Conservation (phyloP, 2,888 invertebrate genomes). For the Caenorhabditis doughertyi region DNA sequence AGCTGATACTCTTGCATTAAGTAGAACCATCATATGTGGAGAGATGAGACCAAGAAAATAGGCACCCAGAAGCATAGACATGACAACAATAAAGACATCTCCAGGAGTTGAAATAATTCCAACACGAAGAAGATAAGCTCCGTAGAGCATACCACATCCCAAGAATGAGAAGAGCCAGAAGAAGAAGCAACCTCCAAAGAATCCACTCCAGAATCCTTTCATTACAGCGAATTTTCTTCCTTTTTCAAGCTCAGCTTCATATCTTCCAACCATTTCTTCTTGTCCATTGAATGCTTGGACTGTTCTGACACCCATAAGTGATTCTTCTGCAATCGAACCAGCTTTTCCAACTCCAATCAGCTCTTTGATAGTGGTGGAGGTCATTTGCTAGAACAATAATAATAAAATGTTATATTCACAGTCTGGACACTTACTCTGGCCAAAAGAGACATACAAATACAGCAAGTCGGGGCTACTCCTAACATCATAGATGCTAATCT, state of each 20-base stretch:
- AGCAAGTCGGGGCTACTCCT: conserved; percentile 75
- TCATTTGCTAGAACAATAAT: conserved; percentile 71
- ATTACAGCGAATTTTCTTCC: conserved; percentile 74
- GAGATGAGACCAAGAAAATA: conserved; percentile 76
- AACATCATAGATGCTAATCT: conserved; percentile 76
- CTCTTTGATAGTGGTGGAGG: conserved; percentile 72
- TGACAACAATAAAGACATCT: conserved; percentile 79
- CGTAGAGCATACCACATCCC: conserved; percentile 75
- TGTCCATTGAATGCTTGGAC: conserved; percentile 80
- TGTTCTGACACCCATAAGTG: conserved; percentile 77
- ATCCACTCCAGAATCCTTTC: conserved; percentile 78
- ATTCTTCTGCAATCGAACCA: conserved; percentile 78
- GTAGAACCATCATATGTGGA: conserved; percentile 75
- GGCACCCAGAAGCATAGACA: conserved; percentile 77
- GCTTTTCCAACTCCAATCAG: conserved; percentile 75
- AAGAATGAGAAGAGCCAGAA: conserved; percentile 75
- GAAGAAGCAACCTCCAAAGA: conserved; percentile 79
- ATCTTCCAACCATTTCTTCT: conserved; percentile 75
- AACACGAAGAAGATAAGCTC: conserved; percentile 72
- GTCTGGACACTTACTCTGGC: conserved; percentile 66
- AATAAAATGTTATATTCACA: background rate
- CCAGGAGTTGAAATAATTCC: conserved; percentile 73
- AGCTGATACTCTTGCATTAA: conserved; percentile 75
- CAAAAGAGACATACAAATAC: conserved; percentile 76
- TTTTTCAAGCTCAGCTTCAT: conserved; percentile 67